A percentile compares a stretch with the other conserved stretches of the same genome.
Conservation (phyloP, 92 coral and sea anemone species). For the Palythoa caribaeorum region DNA sequence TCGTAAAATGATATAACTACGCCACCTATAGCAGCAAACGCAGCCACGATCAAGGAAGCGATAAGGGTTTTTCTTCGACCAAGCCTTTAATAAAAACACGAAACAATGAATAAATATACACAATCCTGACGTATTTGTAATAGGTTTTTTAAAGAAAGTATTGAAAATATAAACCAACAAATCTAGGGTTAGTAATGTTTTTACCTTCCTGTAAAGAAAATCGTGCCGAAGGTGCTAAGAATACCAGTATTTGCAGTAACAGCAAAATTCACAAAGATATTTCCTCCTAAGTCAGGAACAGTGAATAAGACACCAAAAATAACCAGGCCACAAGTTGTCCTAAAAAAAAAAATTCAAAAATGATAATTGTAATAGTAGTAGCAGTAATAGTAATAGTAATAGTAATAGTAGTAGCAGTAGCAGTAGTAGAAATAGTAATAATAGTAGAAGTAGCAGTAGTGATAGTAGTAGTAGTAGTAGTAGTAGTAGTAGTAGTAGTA, state of each 20-base stretch:
- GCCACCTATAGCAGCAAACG: conserved; percentile 31
- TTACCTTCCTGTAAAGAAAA: conserved; percentile 50
- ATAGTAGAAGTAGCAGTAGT: not conserved
- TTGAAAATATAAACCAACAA: no score
- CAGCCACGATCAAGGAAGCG: conserved; percentile 46
- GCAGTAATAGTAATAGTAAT: not conserved
- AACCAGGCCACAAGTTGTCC: conserved; percentile 10
- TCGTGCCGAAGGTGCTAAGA: conserved; percentile 29
- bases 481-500: not conserved
- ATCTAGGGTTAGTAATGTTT: no score
- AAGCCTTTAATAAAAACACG: conserved; percentile 25
- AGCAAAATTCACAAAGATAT: conserved; percentile 29
- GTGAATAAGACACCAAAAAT: conserved; percentile 5
- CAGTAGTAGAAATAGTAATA: not conserved
- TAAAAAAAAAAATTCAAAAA: not conserved
- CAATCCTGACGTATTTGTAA: no score
- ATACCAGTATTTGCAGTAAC: conserved; percentile 14
- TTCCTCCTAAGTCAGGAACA: conserved; percentile 29
- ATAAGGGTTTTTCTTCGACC: conserved; percentile 52
- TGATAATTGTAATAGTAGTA: not conserved
- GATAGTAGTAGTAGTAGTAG: not conserved
- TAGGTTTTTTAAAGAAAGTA: no score
- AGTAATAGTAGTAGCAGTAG: not conserved
- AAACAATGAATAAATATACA: not conserved
- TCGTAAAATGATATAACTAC: conserved; percentile 22